Evolutionary conservation across 2,113 vertebrate genomes (phyloP).

Genomic region (Smithornis capensis): DNA sequence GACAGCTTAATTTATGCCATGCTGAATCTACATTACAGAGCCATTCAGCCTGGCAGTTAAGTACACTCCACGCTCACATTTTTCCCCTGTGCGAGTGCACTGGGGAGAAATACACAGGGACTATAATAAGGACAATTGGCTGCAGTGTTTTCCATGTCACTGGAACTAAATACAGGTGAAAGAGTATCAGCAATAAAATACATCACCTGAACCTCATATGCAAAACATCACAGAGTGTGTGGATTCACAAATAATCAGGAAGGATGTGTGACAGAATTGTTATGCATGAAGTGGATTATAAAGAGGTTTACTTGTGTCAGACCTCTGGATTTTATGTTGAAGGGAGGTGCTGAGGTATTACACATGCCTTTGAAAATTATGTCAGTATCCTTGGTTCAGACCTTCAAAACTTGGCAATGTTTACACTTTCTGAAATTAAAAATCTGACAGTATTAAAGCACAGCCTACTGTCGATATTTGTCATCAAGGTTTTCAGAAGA

Average conservation of each 20-base stretch:
- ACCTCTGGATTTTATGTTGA: constrained; percentile 66
- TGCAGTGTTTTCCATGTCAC: constrained; percentile 70
- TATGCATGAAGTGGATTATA: constrained; percentile 43
- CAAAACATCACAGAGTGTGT: constrained; percentile 9
- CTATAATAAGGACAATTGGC: constrained; percentile 81
- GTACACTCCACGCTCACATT: constrained; percentile 75
- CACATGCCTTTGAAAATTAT: constrained; percentile 76
- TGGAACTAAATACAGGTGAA: constrained; percentile 79
- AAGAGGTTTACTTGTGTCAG: constrained; percentile 54
- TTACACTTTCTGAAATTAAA: constrained; percentile 78
- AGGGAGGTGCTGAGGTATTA: constrained; percentile 61
- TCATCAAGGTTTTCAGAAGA: constrained; percentile 55
- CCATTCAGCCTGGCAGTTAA: constrained; percentile 84
- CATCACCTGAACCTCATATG: constrained; percentile 53
- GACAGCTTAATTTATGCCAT: constrained; percentile 89
- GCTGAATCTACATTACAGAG: constrained; percentile 84
- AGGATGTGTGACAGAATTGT: constrained; percentile 24
- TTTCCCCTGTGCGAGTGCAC: constrained; percentile 72
- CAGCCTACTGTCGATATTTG: constrained; percentile 57
- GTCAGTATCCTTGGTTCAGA: constrained; percentile 79
- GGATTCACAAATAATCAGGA: constrained; percentile 3
- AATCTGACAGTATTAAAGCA: constrained; percentile 71
- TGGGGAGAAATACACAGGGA: constrained; percentile 72
- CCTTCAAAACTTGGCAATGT: constrained; percentile 78
- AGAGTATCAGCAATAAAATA: constrained; percentile 69